Evolutionary conservation across 2,888 invertebrate species (phyloP), one percentile per base, ranked within the genome.

Genomic region (Lasiommata megera): DNA sequence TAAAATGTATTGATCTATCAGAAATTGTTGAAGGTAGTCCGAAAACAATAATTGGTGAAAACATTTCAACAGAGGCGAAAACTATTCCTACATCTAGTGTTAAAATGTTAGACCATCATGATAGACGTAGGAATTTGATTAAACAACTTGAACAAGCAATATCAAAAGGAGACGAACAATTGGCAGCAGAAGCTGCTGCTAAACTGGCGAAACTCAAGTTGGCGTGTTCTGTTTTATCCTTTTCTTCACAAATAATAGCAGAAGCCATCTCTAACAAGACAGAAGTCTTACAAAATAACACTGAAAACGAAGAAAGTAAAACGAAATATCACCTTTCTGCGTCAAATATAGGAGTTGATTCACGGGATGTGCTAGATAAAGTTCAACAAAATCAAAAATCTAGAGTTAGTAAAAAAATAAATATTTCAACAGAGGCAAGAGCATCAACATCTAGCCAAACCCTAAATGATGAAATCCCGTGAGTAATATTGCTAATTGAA

Each of bases 91-190:
- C 12, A 12, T 9, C 52, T 18, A 17, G 7, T 57, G 52, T 65
- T n/a, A 61, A 68, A 14, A 69, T 67, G 44, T 55, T 70, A 38
- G 75, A 81, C 60, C 79, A 82, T 43, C 84, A 88, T 65, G 72
- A 76, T 9, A 77, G 73, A 66, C 81, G 86, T 17, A 78, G 88
- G 62, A 77, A 83, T 56, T 74, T 95, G 64, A 88, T 96, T 67
- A 92, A 93, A 75, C 92, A 94, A 77, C 85, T 97, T 54, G 96
- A 96, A 80, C 92, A 92, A 55, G 95, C 96, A 1, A 96, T 97
- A 69, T 93, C 94, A 2, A 93, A 93, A 73, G 96, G 96, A 6
- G 94, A 96, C 70, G 93, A 95, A 80, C 92, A 92, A 50, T 92
- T 94, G 66, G 96, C 96, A 1, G 94, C 96, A 0, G 93, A 93